phyloP scores from a whole-genome alignment of 1,140 invertebrate genomes.

The Theocolax elegans region DNA sequence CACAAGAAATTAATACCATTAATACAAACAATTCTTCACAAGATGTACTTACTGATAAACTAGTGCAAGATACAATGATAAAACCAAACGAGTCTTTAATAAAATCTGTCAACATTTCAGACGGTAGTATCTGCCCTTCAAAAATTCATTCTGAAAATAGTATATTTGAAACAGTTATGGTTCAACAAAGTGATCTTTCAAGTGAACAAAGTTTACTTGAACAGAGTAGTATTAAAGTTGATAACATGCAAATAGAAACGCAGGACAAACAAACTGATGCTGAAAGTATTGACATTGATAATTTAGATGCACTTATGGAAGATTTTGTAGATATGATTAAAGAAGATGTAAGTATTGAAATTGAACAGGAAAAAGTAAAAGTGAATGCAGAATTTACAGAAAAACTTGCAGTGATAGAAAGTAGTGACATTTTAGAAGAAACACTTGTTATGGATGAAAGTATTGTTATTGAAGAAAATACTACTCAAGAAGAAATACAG shows the following conservation, averaged over 20 bases:
- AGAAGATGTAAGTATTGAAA: background rate
- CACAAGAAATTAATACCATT: background rate
- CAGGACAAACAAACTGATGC: background rate
- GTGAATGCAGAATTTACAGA: background rate
- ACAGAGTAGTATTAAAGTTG: background rate
- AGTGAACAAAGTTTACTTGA: background rate
- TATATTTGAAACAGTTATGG: background rate
- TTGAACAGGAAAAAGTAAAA: background rate
- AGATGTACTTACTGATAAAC: background rate
- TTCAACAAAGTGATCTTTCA: background rate
- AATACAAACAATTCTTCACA: conserved; percentile 7
- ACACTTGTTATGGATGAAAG: background rate
- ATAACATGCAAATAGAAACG: too few species aligned
- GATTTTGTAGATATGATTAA: conserved; percentile 21
- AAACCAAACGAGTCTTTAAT: background rate
- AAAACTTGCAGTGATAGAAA: background rate
- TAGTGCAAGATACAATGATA: background rate
- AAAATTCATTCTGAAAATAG: background rate
- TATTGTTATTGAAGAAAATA: background rate
- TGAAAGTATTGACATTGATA: background rate
- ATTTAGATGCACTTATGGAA: conserved; percentile 6
- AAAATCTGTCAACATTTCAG: too few species aligned
- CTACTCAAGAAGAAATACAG: background rate
- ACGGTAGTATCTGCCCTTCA: too few species aligned
- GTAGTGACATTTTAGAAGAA: background rate